Base-by-base conservation (phyloP, 2,888 invertebrate genomes). In the Cataglyphis cursor region DNA sequence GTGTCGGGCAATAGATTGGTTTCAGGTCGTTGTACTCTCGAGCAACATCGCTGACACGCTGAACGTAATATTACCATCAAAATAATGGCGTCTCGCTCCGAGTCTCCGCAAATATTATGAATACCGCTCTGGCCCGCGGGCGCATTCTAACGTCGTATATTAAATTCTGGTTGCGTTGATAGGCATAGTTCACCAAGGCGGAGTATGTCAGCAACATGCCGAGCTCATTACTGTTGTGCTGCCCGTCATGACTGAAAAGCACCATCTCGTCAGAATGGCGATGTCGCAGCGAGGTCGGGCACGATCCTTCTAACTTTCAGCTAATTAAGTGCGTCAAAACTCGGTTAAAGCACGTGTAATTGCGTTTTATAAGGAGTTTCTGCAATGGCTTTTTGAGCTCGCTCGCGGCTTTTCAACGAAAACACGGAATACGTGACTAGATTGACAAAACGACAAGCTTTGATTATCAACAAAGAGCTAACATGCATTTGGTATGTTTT, bases 321-420 rank as follows among this genome's bases (percentile, higher is more conserved):
- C 90, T 93, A 94, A 93, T 94, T 93, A 93, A 92, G 93, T 92
- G 91, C 93, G 92, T 92, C 90, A 88, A 91, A 93, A 93, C 92
- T 92, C 90, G 88, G 90, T 91, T 92, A 87, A 92, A 90, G 89
- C 90, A 4, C 44, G 90, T 88, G 91, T 94, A 93, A 94, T 93
- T 93, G 91, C 91, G 89, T 93, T 93, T 93, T 93, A 92, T 86
- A 91, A 90, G 89, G 81, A 83, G 66, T 85, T 66, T 66, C 82
- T 48, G 72, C 73, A 82, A 85, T 82, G 74, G 68, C 86, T 88
- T 88, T 89, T 85, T 86, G 84, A 87, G 86, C 80, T 5, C 72
- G 84, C 70, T 82, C 73, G 83, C 87, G 64, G 64, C 35, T 66
- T 78, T 74, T 61, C 65, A 73, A 82, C 82, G n/a, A 44, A 31